Evolutionary conservation across 2,797 vertebrate species (phyloP).

Genomic region (Ispidina lecontei): DNA sequence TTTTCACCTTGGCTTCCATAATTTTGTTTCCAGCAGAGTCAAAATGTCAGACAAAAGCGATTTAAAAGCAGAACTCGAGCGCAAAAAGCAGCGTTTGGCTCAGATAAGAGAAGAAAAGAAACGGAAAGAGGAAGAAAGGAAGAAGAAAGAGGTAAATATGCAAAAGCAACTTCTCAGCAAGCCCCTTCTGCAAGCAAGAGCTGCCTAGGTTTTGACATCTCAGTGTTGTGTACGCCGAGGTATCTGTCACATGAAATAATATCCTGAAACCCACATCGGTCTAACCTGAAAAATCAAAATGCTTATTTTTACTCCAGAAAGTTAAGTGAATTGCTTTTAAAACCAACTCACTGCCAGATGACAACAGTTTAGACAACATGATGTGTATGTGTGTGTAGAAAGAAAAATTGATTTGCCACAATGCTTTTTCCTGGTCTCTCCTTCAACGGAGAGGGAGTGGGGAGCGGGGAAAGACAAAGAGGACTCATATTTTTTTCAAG

Average conservation of each 20-base stretch:
- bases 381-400: neutral
- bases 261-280: neutral
- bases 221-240: neutral
- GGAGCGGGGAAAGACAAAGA: neutral
- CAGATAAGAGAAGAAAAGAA: slow-evolving; percentile 91
- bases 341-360: neutral
- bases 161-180: neutral
- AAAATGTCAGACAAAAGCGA: slow-evolving; percentile 89
- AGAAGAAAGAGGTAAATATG: slow-evolving; percentile 87
- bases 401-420: slow-evolving; percentile 35
- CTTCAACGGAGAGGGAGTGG: slow-evolving; percentile 12
- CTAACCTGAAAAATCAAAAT: slow-evolving; percentile 29
- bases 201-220: neutral
- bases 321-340: slow-evolving; percentile 18
- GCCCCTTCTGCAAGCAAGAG: too few species aligned
- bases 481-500: neutral
- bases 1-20: slow-evolving; percentile 6
- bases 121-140: slow-evolving; percentile 88
- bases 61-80: slow-evolving; percentile 90
- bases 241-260: neutral
- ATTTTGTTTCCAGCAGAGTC: slow-evolving; percentile 58
- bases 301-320: slow-evolving; percentile 23
- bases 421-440: slow-evolving; percentile 9
- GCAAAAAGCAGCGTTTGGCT: slow-evolving; percentile 89
- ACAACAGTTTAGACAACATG: slow-evolving; percentile 30